Base-by-base conservation (phyloP, 1,140 invertebrate genomes). In the Thaumatotibia leucotreta region DNA sequence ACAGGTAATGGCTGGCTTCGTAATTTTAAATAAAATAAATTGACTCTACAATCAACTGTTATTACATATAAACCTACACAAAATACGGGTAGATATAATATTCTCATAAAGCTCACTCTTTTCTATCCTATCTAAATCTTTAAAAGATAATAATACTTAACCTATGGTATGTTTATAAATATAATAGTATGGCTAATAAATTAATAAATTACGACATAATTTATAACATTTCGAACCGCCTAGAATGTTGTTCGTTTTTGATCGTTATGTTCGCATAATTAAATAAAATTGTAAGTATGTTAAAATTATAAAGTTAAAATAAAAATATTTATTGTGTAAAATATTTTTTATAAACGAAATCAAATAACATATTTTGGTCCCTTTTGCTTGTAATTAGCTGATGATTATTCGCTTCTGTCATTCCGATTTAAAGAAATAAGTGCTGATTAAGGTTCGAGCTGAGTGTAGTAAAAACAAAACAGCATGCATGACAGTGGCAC, bases 151-250 rank as follows among this genome's bases (percentile, higher is more conserved):
- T 79, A 83, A 86, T 80, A 80, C 83, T 88, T 87, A 88, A 68
- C 80, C 86, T 91, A 91, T 91, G 86, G 86, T 89, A 89, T 91
- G 85, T 91, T 83, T 84, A 89, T 89, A 89, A 86, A 90, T 86
- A 90, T 83, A 82, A 82, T 83, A 84, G 79, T 86, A 88, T 87
- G 80, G 83, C 88, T 88, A 88, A 80, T 88, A 86, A 88, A 85
- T 79, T 84, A 80, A 83, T 87, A 86, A 84, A 80, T 83, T 84
- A 85, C 74, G 77, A 79, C 69, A 73, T 69, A 77, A 63, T 66
- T 67, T 70, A 67, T 76, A 76, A 70, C 71, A 68, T 79, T 78
- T 72, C 68, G 75, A 84, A 82, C 74, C 73, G 79, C 77, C 77
- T 80, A 84, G 76, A 85, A 82, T 82, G 79, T 86, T 83, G 69